Evolutionary conservation across 2,888 invertebrate species (phyloP).

Genomic region (Auanema freiburgensis): DNA sequence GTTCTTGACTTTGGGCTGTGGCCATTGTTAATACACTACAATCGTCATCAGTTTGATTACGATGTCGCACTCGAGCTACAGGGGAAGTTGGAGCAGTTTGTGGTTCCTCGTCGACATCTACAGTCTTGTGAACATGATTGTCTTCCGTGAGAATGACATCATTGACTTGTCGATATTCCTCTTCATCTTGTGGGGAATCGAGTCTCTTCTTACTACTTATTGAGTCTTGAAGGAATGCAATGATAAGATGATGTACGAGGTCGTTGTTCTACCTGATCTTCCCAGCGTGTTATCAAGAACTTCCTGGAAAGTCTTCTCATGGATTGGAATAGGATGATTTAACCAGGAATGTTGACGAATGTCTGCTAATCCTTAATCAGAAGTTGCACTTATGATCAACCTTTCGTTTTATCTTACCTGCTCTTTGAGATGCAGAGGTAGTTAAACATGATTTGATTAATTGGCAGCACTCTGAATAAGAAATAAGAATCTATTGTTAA

Average conservation of each 20-base stretch:
- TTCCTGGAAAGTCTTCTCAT: slow-evolving; percentile 35
- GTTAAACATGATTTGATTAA: slow-evolving; percentile 46
- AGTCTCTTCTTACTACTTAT: slow-evolving; percentile 16
- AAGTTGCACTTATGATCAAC: neutral
- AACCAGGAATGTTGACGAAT: slow-evolving; percentile 41
- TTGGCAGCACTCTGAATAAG: slow-evolving; percentile 31
- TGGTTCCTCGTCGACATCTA: slow-evolving; percentile 20
- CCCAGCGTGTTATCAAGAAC: slow-evolving; percentile 31
- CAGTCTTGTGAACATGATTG: slow-evolving; percentile 15
- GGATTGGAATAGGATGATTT: slow-evolving; percentile 23
- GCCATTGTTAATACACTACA: slow-evolving; percentile 35
- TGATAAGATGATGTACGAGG: neutral
- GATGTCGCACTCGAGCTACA: too few species aligned
- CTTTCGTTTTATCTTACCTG: slow-evolving; percentile 9
- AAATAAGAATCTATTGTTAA: neutral
- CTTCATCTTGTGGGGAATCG: slow-evolving; percentile 18
- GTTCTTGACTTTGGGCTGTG: slow-evolving; percentile 24
- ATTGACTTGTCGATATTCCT: slow-evolving; percentile 38
- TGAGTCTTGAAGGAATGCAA: neutral
- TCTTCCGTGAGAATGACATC: slow-evolving; percentile 35
- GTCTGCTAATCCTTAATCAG: slow-evolving; percentile 20
- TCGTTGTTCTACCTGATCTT: slow-evolving; percentile 15
- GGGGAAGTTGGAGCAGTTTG: too few species aligned
- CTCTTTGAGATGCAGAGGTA: slow-evolving; percentile 36
- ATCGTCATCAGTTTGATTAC: neutral